Base-by-base conservation (phyloP, 2,113 vertebrate species). In the Amia ocellicauda region DNA sequence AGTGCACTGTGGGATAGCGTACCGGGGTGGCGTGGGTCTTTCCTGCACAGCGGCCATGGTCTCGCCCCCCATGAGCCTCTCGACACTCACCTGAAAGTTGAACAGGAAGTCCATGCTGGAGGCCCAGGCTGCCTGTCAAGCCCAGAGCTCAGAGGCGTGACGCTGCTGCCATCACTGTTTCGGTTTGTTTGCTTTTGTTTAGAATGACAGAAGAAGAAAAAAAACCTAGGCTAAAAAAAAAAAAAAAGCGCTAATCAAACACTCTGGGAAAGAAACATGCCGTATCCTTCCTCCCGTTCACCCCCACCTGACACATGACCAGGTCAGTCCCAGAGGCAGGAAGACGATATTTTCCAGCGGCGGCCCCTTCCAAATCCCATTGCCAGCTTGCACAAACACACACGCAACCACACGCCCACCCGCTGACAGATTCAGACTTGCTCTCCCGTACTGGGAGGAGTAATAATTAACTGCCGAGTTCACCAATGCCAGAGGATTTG, bases 381-480 rank as follows among this genome's bases (percentile, higher is more conserved):
- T 69, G 56, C 36, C 31, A 43, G 17, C 45, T 27, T 24, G 27
- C 67, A 72, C 16, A 60, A 27, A 58, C 36, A 40, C 45, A 43
- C 28, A 61, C 28, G 60, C 59, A 64, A 55, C 71, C 13, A 61
- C 68, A 40, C 52, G 56, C 55, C 22, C 31, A 42, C 31, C 11
- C 31, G 4, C 36, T n/a, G n/a, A 60, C 60, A 36, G 31, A n/a
- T n/a, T n/a, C 31, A 36, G 5, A 36, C 31, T 36, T 57, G 26
- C 58, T 51, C 40, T n/a, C n/a, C n/a, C n/a, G n/a, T n/a, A n/a
- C n/a, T n/a, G n/a, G n/a, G 19, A n/a, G 54, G 68, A 74, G 78
- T 76, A 88, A 87, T 88, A 16, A 90, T 88, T 90, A 88, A 89
- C 79, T 62, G 16, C 11, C 27, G 0, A 0, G 62, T 63, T 74